Conservation (phyloP, 2,797 vertebrate genomes). For the Melanotaenia pygmaea region DNA sequence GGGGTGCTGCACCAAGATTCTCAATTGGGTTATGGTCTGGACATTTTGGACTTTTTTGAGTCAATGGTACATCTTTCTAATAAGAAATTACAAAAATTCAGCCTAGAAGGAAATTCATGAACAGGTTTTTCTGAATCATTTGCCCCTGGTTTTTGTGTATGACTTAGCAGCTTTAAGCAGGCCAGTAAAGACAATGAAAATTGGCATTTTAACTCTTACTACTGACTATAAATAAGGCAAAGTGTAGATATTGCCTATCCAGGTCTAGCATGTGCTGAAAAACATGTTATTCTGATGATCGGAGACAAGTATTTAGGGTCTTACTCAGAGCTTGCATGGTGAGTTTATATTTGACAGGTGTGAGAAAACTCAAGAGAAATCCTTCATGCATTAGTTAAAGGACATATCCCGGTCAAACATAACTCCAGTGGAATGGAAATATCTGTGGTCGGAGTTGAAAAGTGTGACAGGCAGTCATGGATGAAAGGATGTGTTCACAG, state of each 20-base stretch:
- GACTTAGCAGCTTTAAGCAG: not conserved
- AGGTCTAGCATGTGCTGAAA: not conserved
- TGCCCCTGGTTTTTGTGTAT: not conserved
- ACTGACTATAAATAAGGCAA: not conserved
- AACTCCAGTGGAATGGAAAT: not conserved
- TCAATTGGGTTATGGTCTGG: not conserved
- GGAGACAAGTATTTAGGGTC: not conserved
- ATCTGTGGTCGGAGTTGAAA: not conserved
- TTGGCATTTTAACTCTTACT: not conserved
- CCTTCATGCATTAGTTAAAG: not conserved
- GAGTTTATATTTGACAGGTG: conserved; percentile 1
- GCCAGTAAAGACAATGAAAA: not conserved
- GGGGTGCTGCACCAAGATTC: not conserved
- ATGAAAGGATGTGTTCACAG: not conserved
- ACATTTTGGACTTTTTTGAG: not conserved
- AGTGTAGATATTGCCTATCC: not conserved
- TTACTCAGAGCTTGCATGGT: not conserved
- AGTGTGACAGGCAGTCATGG: not conserved
- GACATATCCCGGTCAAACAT: not conserved
- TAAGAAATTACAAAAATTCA: not conserved
- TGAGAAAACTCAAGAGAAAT: not conserved
- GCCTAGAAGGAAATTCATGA: not conserved
- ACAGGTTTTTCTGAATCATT: not conserved
- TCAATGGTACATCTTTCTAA: not conserved
- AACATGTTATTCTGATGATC: not conserved